A percentile compares a stretch with the other conserved stretches of the same genome.
Evolutionary conservation across 2,113 vertebrate species (phyloP).

Genomic region (Bolborhynchus lineola): DNA sequence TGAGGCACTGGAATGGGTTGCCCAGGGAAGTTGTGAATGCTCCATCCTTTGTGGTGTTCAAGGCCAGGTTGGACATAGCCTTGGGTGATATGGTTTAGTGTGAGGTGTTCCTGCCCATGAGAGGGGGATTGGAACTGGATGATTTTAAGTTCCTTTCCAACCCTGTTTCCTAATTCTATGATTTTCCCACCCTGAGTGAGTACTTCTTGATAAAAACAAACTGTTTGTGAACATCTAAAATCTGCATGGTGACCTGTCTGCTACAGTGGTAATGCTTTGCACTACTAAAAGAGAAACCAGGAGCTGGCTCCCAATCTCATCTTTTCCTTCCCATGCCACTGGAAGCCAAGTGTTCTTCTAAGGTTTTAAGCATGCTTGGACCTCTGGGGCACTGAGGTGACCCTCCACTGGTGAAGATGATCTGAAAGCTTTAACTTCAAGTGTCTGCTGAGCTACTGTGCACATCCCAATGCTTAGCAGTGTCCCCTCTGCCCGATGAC

Average conservation of each 20-base stretch:
- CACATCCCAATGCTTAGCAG: background rate
- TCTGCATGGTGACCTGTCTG: background rate
- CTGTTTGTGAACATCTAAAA: background rate
- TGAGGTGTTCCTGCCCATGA: no score
- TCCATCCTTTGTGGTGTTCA: no score
- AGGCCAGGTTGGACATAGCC: no score
- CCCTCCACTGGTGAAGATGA: background rate
- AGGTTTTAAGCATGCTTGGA: background rate
- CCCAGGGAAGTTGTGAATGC: no score
- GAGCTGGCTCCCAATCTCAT: background rate
- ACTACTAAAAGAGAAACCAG: background rate
- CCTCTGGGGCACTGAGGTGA: background rate
- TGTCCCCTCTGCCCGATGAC: background rate
- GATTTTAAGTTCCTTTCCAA: no score
- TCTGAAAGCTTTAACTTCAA: background rate
- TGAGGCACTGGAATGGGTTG: no score
- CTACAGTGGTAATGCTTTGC: background rate
- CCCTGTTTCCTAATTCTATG: background rate
- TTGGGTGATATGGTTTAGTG: no score
- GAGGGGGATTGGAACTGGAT: no score
- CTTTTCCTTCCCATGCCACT: background rate
- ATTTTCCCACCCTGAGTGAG: background rate
- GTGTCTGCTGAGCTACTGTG: background rate
- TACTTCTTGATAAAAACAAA: conserved; percentile 35
- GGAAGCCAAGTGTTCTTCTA: background rate